Percentiles rank a stretch among this genome's conserved stretches.
These are phyloP conservation scores for Zoanthus sociatus DNA, from an alignment of 92 coral and sea anemone species.

Conservation along the genomic window DNA sequence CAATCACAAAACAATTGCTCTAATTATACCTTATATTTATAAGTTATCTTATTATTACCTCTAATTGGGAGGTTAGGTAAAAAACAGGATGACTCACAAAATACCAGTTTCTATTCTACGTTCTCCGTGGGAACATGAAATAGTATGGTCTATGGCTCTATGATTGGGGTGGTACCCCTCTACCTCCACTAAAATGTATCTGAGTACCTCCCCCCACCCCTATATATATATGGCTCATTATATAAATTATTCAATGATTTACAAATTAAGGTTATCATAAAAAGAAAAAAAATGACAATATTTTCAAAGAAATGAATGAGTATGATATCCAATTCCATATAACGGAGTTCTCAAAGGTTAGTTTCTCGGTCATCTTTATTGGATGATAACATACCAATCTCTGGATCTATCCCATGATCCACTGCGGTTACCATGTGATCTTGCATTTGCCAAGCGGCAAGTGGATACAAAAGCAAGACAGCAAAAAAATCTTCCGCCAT, in stretches of 20 bases:
- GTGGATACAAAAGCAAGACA: constrained; percentile 70
- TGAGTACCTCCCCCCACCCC: background rate
- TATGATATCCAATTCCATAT: too few species aligned
- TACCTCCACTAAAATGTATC: background rate
- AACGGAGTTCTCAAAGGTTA: background rate
- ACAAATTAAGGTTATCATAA: too few species aligned
- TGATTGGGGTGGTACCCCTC: background rate
- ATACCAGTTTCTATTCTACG: too few species aligned
- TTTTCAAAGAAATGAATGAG: too few species aligned
- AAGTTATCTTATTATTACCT: too few species aligned
- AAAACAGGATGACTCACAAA: too few species aligned
- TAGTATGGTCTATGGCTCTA: background rate
- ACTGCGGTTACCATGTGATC: constrained; percentile 60
- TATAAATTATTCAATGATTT: too few species aligned
- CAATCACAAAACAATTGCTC: too few species aligned
- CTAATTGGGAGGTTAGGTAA: too few species aligned
- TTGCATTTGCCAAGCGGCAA: constrained; percentile 87
- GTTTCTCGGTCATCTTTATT: constrained; percentile 32
- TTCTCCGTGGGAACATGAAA: background rate
- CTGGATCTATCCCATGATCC: constrained; percentile 2
- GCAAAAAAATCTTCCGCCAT: constrained; percentile 78
- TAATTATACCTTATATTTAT: too few species aligned
- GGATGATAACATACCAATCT: constrained; percentile 6
- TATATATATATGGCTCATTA: too few species aligned
- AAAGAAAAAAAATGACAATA: too few species aligned